phyloP scores from a whole-genome alignment of 2,888 invertebrate genomes.

The Mylabris sibirica region DNA sequence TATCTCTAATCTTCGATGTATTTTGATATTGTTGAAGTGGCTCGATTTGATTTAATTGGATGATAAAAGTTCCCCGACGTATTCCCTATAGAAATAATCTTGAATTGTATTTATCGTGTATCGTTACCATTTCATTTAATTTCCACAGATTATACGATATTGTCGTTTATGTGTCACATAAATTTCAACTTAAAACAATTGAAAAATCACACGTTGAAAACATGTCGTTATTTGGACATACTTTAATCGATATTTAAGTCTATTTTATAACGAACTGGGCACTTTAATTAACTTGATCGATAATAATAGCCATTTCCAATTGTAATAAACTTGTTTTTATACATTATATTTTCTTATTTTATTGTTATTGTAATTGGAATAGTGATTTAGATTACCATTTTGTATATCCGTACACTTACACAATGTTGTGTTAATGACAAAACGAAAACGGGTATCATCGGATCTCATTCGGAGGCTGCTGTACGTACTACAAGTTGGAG shows the following conservation, averaged over 20 bases:
- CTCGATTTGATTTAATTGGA: conserved; percentile 58
- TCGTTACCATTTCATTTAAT: conserved; percentile 31
- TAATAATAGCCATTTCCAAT: not conserved
- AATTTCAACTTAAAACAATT: not conserved
- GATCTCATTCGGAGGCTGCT: conserved; percentile 39
- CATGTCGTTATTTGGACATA: not conserved
- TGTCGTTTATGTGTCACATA: conserved; percentile 16
- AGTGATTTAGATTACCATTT: not conserved
- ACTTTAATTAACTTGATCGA: not conserved
- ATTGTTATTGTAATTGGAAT: not conserved
- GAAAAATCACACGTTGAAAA: not conserved
- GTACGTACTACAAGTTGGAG: conserved; percentile 38
- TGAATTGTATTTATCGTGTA: conserved; percentile 42
- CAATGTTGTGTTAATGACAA: conserved; percentile 35
- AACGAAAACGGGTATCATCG: conserved; percentile 39
- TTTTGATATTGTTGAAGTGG: conserved; percentile 53
- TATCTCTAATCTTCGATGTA: conserved; percentile 55
- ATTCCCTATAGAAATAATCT: conserved; percentile 41
- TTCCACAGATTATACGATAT: conserved; percentile 17
- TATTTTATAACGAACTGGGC: not conserved
- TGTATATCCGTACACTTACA: not conserved
- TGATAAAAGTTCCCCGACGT: conserved; percentile 49
- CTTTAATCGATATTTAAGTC: not conserved
- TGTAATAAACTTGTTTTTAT: not conserved
- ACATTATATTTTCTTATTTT: not conserved